Percentiles rank a stretch among this genome's conserved stretches.
Evolutionary conservation across 2,888 invertebrate genomes (phyloP).

Genomic region (Colletes collaris): DNA sequence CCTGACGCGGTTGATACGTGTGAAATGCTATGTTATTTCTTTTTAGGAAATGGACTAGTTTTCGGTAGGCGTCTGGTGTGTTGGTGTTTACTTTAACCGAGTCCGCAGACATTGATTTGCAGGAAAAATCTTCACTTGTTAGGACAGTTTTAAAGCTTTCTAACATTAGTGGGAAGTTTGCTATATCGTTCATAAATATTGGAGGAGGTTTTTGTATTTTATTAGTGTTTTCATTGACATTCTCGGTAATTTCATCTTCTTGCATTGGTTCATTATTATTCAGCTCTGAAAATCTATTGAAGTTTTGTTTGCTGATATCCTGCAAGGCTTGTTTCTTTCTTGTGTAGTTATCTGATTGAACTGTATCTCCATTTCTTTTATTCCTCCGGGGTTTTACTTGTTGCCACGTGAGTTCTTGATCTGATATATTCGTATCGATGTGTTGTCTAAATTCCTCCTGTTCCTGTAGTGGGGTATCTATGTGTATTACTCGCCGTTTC

Average conservation of each 20-base stretch:
- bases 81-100: slow-evolving; percentile 9
- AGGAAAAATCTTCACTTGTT: neutral
- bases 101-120: neutral
- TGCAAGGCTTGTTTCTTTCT: too few species aligned
- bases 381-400: neutral
- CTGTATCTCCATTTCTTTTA: too few species aligned
- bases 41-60: slow-evolving; percentile 8
- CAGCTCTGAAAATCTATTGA: neutral
- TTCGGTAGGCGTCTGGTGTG: slow-evolving; percentile 7
- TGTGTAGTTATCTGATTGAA: too few species aligned
- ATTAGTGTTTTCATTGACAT: neutral
- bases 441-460: slow-evolving; percentile 1
- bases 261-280: slow-evolving; percentile 1
- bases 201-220: slow-evolving; percentile 5
- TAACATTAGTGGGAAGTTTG: slow-evolving; percentile 8
- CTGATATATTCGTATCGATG: slow-evolving; percentile 8
- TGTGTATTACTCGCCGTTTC: slow-evolving; percentile 4
- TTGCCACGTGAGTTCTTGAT: slow-evolving; percentile 7
- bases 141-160: slow-evolving; percentile 18
- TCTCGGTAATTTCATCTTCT: slow-evolving; percentile 8
- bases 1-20: neutral
- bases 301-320: neutral
- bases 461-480: neutral
- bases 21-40: neutral
- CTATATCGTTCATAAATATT: slow-evolving; percentile 11